Evolutionary conservation across 1,140 invertebrate species (phyloP), one percentile per base, ranked within the genome.

Genomic region (Drosophila takahashii): DNA sequence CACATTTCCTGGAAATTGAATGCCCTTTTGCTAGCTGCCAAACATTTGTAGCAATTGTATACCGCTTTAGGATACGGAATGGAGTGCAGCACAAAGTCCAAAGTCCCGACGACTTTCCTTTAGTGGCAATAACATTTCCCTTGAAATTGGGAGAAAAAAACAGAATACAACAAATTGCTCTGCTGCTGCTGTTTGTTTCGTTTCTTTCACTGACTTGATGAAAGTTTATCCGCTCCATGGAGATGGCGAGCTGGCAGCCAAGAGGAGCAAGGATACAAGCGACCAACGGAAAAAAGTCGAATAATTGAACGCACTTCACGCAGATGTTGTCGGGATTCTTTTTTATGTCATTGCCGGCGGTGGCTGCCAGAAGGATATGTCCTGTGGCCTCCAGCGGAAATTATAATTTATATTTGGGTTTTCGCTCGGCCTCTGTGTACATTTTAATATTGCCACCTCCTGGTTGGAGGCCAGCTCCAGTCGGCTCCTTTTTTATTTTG

Each of bases 281-380:
- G 39, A 22, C 41, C 45, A 59, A 52, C 42, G 48, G 48, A 69
- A 74, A 57, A 47, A 81, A 75, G 52, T 62, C 64, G 72, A 60
- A 70, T 83, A 86, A 89, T 89, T 86, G 83, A 83, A 86, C 84
- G 84, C 75, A 89, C 83, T 87, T 79, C 76, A 72, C 65, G 81
- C 81, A 86, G 81, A 81, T 86, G 81, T 89, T 86, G 83, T 79
- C 79, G 66, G 44, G 53, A 45, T 77, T 77, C 27, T 66, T 65
- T 53, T 79, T 61, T 45, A 58, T 60, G 39, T 56, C 62, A 42
- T 42, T 73, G 39, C 65, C 61, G 18, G 57, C 36, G 50, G 50
- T 54, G 77, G 58, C 32, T 11, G 50, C 42, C 61, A 69, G 54
- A 71, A 83, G 83, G 79, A 89, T 77, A 50, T 83, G 71, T 89